phyloP scores from a whole-genome alignment of 2,797 vertebrate species.

The Enteromius treurensis region DNA sequence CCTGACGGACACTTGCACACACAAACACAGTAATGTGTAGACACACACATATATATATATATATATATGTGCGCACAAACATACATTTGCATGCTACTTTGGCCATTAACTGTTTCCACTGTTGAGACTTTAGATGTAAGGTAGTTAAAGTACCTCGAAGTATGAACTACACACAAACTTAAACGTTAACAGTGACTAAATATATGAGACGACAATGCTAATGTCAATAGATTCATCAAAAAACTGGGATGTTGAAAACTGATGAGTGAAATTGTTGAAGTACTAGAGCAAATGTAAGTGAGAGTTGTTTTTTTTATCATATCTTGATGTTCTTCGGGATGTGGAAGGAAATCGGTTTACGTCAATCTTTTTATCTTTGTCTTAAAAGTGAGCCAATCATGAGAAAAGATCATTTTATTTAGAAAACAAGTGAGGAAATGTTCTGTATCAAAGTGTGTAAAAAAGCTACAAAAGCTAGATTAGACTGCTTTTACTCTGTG shows the following conservation, averaged over 20 bases:
- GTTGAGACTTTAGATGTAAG: constrained; percentile 36
- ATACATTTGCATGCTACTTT: constrained; percentile 58
- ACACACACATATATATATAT: neutral
- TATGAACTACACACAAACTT: constrained; percentile 33
- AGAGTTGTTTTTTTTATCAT: neutral
- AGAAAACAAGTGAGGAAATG: neutral
- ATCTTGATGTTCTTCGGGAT: neutral
- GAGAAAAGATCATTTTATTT: neutral
- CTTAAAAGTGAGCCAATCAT: constrained; percentile 1
- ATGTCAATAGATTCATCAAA: neutral
- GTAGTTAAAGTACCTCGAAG: constrained; percentile 41
- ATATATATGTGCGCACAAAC: constrained; percentile 59
- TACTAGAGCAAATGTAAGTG: neutral
- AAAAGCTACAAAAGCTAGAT: constrained; percentile 35
- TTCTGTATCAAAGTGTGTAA: neutral
- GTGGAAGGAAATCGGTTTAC: neutral
- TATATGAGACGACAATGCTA: constrained; percentile 27
- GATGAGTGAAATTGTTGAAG: neutral
- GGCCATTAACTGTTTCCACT: constrained; percentile 49
- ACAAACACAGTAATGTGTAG: constrained; percentile 57
- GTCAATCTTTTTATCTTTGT: neutral
- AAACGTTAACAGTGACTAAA: neutral
- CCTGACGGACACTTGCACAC: constrained; percentile 46
- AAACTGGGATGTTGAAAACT: neutral
- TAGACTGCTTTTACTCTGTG: neutral